These are phyloP conservation scores for Chlorops oryzae DNA, from an alignment of 1,140 invertebrate genomes.

Conservation along the genomic window DNA sequence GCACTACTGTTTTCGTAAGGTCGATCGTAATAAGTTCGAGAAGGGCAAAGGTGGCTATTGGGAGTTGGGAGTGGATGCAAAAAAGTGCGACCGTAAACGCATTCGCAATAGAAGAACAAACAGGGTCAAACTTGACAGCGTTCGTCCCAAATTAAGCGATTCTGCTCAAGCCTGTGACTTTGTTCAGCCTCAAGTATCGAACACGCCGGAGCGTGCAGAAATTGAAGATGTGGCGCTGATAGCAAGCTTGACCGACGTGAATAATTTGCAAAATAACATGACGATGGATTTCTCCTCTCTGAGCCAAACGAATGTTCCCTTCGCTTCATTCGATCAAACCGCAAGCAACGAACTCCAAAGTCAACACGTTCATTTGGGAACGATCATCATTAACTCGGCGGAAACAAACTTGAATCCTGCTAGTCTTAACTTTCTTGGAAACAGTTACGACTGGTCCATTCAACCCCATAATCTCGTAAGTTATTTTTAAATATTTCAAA, in stretches of 20 bases:
- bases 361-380: slow-evolving; percentile 26
- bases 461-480: slow-evolving; percentile 21
- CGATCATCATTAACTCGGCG: slow-evolving; percentile 20
- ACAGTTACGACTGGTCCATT: slow-evolving; percentile 17
- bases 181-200: no score
- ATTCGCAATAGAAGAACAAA: slow-evolving; percentile 36
- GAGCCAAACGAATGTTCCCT: neutral
- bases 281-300: no score
- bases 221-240: no score
- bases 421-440: slow-evolving; percentile 10
- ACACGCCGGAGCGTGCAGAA: no score
- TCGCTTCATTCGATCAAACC: neutral
- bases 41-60: slow-evolving; percentile 46
- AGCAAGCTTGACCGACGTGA: no score
- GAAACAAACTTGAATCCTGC: neutral
- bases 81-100: slow-evolving; percentile 39
- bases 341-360: slow-evolving; percentile 6
- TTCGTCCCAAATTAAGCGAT: no score
- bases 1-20: slow-evolving; percentile 43
- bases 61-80: slow-evolving; percentile 41
- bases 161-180: no score
- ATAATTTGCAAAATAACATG: no score
- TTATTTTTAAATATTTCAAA: neutral
- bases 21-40: slow-evolving; percentile 38
- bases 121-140: neutral